Evolutionary conservation across 1,140 invertebrate species (phyloP).

Genomic region (Drosophila hydei): DNA sequence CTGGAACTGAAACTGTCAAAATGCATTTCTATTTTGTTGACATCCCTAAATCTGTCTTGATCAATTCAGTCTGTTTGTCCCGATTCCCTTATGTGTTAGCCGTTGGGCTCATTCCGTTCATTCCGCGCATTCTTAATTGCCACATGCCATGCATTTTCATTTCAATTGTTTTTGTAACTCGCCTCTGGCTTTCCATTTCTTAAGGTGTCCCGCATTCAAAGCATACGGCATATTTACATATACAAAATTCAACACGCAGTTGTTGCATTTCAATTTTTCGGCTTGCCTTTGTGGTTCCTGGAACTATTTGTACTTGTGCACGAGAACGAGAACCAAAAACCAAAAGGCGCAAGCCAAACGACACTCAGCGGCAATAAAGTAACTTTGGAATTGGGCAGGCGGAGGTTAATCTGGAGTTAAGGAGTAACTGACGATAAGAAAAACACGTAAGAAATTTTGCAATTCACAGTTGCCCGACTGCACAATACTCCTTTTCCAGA

Average conservation of each 20-base stretch:
- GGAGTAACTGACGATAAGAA: constrained; percentile 37
- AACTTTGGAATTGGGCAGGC: background rate
- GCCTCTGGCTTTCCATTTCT: constrained; percentile 25
- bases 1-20: constrained; percentile 4
- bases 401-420: constrained; percentile 10
- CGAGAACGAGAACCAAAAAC: constrained; percentile 24
- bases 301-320: constrained; percentile 51
- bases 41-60: background rate
- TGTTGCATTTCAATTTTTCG: constrained; percentile 66
- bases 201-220: constrained; percentile 2
- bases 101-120: background rate
- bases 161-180: constrained; percentile 52
- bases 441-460: constrained; percentile 6
- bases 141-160: constrained; percentile 32
- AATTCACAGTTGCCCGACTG: background rate
- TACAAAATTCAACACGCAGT: constrained; percentile 70
- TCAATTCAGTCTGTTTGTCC: background rate
- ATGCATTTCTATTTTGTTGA: constrained; percentile 5
- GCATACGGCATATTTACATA: constrained; percentile 36
- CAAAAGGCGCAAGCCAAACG: constrained; percentile 1
- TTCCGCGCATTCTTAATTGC: constrained; percentile 13
- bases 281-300: constrained; percentile 43
- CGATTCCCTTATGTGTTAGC: constrained; percentile 12
- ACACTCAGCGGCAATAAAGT: too few relatives aligned
- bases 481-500: background rate